These are phyloP conservation scores for Chaetogeoica ovagalla DNA, from an alignment of 2,888 invertebrate species.

Conservation along the genomic window DNA sequence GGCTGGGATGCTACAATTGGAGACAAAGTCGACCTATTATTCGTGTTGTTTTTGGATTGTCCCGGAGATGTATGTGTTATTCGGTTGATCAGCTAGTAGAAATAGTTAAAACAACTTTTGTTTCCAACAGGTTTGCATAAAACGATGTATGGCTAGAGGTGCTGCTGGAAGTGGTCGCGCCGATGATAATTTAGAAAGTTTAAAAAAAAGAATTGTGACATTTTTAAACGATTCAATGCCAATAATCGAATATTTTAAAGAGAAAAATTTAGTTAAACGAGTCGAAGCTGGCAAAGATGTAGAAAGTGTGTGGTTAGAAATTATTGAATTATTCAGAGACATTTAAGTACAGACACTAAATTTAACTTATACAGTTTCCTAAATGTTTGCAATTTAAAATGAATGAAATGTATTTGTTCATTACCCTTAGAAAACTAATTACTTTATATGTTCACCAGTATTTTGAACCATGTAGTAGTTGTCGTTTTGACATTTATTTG, in stretches of 20 bases:
- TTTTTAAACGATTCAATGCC: slow-evolving; percentile 86
- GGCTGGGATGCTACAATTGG: slow-evolving; percentile 88
- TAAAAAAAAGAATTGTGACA: slow-evolving; percentile 84
- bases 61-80: slow-evolving; percentile 65
- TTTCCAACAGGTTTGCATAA: slow-evolving; percentile 67
- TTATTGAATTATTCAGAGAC: slow-evolving; percentile 56
- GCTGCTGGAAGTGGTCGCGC: slow-evolving; percentile 86
- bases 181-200: slow-evolving; percentile 89
- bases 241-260: slow-evolving; percentile 81
- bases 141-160: slow-evolving; percentile 84
- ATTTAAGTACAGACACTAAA: slow-evolving; percentile 20
- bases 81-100: slow-evolving; percentile 52
- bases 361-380: slow-evolving; percentile 21
- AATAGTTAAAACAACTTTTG: background rate
- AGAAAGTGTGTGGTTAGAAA: slow-evolving; percentile 63
- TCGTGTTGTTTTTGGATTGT: slow-evolving; percentile 92
- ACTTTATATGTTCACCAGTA: slow-evolving; percentile 12
- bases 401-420: slow-evolving; percentile 19
- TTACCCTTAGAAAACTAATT: background rate
- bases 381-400: background rate
- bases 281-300: slow-evolving; percentile 73
- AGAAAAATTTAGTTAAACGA: slow-evolving; percentile 70
- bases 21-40: slow-evolving; percentile 76
- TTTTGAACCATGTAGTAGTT: background rate
- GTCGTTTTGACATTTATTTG: background rate